Base-by-base conservation (phyloP, 2,113 vertebrate genomes). In the Neotoma lepida region DNA sequence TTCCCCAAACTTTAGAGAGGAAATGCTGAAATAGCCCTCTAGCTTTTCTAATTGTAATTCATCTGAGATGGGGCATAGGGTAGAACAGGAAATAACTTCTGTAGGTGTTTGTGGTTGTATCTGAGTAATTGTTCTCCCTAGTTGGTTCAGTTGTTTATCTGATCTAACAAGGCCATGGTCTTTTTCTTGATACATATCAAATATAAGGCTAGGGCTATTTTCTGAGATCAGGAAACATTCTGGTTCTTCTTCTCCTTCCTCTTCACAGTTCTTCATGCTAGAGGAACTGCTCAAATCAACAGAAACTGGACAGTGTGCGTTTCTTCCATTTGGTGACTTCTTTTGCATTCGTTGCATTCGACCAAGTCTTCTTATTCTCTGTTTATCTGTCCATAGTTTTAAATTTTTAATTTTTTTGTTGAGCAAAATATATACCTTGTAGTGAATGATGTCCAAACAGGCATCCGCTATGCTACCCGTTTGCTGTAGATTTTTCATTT, bases 11-110 rank as follows among this genome's bases (percentile, higher is more conserved):
- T 46, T 68, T n/a, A 44, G 39, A 94, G 61, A 68, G 44, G 20
- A 95, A 94, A 84, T 13, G 10, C 20, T 63, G 77, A 54, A 44
- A 63, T 2, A 30, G 3, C 26, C 82, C 18, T 80, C 80, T 76
- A 54, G 54, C 17, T 70, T 93, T 96, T 49, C 88, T 73, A 68
- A 24, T 61, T 44, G 89, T 93, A 93, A 77, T 39, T 51, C 86
- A 61, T 63, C 85, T n/a, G 70, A 4, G 28, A 39, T 2, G 46
- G 73, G 51, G 24, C 30, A 66, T 68, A 61, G 26, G 73, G 33
- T 35, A 82, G 90, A 94, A 92, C 44, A 56, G 22, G 76, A 78
- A 91, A 44, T 6, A 33, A 46, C 61, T 90, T 61, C 71, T 82
- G 82, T 30, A n/a, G 24, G 28, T 35, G 30, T 66, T 81, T 61